Conservation (phyloP, 2,888 invertebrate species). For the Scaptodrosophila latifasciaeformis region DNA sequence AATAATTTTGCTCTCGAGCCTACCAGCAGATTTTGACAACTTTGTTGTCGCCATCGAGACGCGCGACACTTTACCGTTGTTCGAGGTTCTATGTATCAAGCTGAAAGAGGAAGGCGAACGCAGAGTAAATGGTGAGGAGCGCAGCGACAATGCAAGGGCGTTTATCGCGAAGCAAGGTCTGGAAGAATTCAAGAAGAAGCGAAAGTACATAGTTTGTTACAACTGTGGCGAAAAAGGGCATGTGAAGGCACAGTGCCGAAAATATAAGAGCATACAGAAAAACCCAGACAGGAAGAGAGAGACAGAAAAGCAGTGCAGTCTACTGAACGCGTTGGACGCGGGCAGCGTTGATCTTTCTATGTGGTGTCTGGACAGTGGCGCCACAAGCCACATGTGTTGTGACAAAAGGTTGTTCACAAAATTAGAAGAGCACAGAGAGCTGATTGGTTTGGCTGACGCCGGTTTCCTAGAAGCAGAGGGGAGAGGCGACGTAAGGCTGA, state of each 20-base stretch:
- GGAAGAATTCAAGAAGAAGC: neutral
- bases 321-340: neutral
- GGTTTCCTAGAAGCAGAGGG: conserved; percentile 8
- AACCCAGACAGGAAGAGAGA: no score
- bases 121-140: neutral
- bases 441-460: conserved; percentile 11
- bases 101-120: conserved; percentile 6
- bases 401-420: neutral
- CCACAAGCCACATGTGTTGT: conserved; percentile 13
- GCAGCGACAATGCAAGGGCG: neutral
- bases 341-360: conserved; percentile 6
- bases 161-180: neutral
- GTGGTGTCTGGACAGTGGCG: no score
- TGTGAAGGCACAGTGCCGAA: neutral
- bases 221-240: conserved; percentile 5
- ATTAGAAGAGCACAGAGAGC: no score
- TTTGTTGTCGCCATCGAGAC: conserved; percentile 12
- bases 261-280: no score
- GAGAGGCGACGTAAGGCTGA: no score
- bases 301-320: neutral
- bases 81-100: conserved; percentile 11
- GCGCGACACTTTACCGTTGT: conserved; percentile 5
- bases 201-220: neutral
- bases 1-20: conserved; percentile 3
- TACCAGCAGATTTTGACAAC: conserved; percentile 4